phyloP scores from a whole-genome alignment of 2,113 vertebrate genomes.

The Probosciger aterrimus region DNA sequence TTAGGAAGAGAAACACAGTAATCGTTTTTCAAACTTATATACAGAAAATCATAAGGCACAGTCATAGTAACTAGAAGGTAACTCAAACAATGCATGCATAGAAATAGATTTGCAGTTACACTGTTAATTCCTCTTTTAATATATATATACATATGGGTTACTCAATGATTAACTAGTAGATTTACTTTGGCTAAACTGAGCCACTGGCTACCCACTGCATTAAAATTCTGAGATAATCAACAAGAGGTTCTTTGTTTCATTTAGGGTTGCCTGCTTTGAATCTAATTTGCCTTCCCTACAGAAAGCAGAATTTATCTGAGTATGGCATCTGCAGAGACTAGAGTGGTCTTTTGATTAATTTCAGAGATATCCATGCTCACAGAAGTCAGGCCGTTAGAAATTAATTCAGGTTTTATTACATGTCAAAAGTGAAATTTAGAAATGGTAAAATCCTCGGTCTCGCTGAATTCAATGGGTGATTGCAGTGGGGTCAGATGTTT shows the following conservation, averaged over 20 bases:
- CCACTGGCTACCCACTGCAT: not conserved
- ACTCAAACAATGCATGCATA: not conserved
- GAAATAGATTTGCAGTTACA: not conserved
- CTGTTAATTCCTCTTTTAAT: not conserved
- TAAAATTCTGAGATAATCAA: not conserved
- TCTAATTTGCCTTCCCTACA: not conserved
- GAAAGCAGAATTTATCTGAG: not conserved
- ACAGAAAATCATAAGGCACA: not conserved
- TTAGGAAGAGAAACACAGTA: conserved; percentile 15
- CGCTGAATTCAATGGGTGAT: not conserved
- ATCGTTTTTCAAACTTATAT: not conserved
- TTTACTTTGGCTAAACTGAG: not conserved
- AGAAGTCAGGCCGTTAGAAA: not conserved
- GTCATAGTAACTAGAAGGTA: not conserved
- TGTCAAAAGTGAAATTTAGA: not conserved
- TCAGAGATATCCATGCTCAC: not conserved
- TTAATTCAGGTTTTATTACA: not conserved
- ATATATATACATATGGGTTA: not conserved
- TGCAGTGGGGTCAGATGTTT: not conserved
- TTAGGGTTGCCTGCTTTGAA: not conserved
- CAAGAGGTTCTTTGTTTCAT: not conserved
- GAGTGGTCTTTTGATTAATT: not conserved
- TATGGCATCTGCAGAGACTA: not conserved
- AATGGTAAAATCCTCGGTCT: not conserved
- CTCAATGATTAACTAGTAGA: not conserved